A percentile compares a stretch with the other conserved stretches of the same genome.
Conservation (phyloP, 2,797 vertebrate genomes). For the Sebastes reedi region DNA sequence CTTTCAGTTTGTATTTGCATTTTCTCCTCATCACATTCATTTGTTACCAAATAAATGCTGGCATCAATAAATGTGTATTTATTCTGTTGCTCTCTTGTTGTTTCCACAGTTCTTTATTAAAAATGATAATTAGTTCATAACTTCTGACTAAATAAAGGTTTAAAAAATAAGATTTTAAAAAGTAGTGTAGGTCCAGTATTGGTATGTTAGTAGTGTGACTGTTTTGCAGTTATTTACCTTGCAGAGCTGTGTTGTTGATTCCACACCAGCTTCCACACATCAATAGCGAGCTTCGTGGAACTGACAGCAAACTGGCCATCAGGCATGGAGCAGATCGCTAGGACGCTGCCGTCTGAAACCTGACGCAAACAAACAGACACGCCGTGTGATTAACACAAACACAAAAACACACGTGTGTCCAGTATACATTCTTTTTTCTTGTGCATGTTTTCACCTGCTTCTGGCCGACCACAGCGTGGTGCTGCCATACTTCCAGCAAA, state of each 20-base stretch:
- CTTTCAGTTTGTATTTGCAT: not conserved
- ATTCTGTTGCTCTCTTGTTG: not conserved
- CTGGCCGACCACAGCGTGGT: conserved; percentile 46
- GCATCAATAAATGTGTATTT: not conserved
- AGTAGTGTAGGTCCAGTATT: not conserved
- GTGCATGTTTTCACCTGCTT: conserved; percentile 60
- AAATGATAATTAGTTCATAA: not conserved
- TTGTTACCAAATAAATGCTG: not conserved
- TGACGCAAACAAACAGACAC: conserved; percentile 30
- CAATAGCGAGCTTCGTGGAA: conserved; percentile 48
- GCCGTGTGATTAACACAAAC: not conserved
- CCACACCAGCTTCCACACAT: conserved; percentile 75
- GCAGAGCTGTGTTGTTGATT: conserved; percentile 36
- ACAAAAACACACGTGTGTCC: not conserved
- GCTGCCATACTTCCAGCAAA: conserved; percentile 82
- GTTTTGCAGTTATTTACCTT: conserved; percentile 52
- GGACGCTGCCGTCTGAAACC: conserved; percentile 55
- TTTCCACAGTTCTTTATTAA: not conserved
- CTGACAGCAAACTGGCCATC: conserved; percentile 72
- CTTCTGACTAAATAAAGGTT: not conserved
- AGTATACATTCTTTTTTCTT: not conserved
- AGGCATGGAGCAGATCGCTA: conserved; percentile 70
- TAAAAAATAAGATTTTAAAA: not conserved
- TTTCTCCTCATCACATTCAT: not conserved
- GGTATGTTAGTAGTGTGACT: not conserved